phyloP scores from a whole-genome alignment of 2,888 invertebrate species.

The Melangyna quadrimaculata region DNA sequence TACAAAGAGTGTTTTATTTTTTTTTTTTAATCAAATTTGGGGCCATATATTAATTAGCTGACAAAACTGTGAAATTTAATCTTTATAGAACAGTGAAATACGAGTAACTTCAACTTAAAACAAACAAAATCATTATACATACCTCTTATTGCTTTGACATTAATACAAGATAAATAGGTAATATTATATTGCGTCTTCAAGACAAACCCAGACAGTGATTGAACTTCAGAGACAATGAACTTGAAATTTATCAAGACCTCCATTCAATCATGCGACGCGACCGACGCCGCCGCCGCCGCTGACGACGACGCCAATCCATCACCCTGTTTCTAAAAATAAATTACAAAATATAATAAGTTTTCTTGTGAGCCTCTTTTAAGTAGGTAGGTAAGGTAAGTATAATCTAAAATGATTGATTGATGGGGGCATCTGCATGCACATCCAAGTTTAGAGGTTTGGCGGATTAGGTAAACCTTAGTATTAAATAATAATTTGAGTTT shows the following conservation, averaged over 20 bases:
- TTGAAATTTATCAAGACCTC: neutral
- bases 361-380: neutral
- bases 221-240: conserved; percentile 14
- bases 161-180: neutral
- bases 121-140: too few relatives aligned
- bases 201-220: conserved; percentile 5
- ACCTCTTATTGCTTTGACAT: too few relatives aligned
- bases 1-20: too few relatives aligned
- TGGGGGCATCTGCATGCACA: neutral
- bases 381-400: neutral
- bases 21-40: too few relatives aligned
- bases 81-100: too few relatives aligned
- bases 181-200: neutral
- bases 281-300: too few relatives aligned
- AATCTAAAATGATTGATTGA: conserved; percentile 1
- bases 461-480: neutral
- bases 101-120: too few relatives aligned
- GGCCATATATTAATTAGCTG: too few relatives aligned
- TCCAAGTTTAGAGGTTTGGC: neutral
- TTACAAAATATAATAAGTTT: neutral
- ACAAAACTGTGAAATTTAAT: too few relatives aligned
- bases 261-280: neutral
- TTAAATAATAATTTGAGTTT: neutral
- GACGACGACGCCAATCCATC: too few relatives aligned
- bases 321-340: neutral